Base-by-base conservation (phyloP, 1,140 invertebrate species). In the Uloborus diversus region DNA sequence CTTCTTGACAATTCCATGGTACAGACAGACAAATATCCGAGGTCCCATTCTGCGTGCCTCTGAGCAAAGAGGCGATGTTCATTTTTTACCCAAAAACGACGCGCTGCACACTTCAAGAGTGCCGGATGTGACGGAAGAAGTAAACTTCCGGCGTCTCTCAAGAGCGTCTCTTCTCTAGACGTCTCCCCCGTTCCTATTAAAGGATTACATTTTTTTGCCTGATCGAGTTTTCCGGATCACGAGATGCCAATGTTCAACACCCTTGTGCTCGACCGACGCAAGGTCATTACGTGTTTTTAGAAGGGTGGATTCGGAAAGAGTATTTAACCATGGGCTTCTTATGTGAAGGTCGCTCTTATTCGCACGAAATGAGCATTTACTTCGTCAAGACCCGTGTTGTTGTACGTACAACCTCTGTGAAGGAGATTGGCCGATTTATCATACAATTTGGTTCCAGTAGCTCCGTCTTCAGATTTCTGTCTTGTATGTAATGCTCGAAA, bases 171-270 rank as follows among this genome's bases (percentile, higher is more conserved):
- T 42, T 47, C 23, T 32, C 25, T 25, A 27, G 33, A 23, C 23
- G 11, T 37, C 62, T 30, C 69, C 56, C 35, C 69, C 49, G 27
- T 56, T 37, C 69, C 69, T 57, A 73, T 73, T 73, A 73, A 73
- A 73, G 69, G 69, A 73, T 73, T 73, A 73, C 69, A 73, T 61
- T 73, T 73, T 70, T 73, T 73, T 73, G 69, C 56, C 23, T 73
- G 69, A 73, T 73, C 69, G 69, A 73, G 56, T 73, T 73, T 73
- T 73, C 69, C 69, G 69, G 69, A 73, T 73, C 69, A 73, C 9
- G 33, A 61, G 69, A 47, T 61, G 51, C 51, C 56, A 49, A 66
- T 35, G 20, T 49, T 17, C 17, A 20, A n/a, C n/a, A 4, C 11
- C 14, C 37, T 42, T 42, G 37, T 42, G 17, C 37, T 11, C 56